These are phyloP conservation scores for Nemotelus pantherinus DNA, from an alignment of 2,888 invertebrate genomes.

Conservation along the genomic window DNA sequence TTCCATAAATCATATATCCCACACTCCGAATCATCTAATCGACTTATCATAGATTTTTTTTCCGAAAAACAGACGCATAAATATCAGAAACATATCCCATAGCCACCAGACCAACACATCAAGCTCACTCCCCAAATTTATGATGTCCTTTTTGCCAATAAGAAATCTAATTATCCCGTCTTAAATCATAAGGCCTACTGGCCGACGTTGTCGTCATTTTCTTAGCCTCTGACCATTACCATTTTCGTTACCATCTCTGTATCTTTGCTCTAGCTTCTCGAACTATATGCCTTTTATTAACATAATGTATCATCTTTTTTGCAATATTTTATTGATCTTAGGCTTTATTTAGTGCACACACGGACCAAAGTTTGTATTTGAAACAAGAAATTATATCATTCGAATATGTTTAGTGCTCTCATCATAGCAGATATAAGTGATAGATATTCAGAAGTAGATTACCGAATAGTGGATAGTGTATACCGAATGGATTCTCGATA, in stretches of 20 bases:
- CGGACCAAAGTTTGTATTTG: too few species aligned
- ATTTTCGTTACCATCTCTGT: slow-evolving; percentile 48
- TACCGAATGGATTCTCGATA: slow-evolving; percentile 31
- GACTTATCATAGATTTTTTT: slow-evolving; percentile 42
- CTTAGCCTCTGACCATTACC: slow-evolving; percentile 33
- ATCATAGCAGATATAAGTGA: not conserved
- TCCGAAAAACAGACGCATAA: slow-evolving; percentile 30
- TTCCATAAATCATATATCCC: slow-evolving; percentile 41
- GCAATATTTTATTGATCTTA: slow-evolving; percentile 34
- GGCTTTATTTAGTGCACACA: not conserved
- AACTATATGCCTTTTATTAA: slow-evolving; percentile 48
- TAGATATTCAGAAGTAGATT: not conserved
- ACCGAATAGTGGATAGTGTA: slow-evolving; percentile 12
- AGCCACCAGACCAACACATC: not conserved
- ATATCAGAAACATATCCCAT: slow-evolving; percentile 25
- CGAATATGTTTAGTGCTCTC: not conserved
- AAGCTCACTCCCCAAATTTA: not conserved
- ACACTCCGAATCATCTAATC: slow-evolving; percentile 14
- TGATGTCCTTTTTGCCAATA: slow-evolving; percentile 1
- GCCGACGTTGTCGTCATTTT: too few species aligned
- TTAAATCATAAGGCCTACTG: slow-evolving; percentile 41
- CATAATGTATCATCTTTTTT: slow-evolving; percentile 47
- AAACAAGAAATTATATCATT: too few species aligned
- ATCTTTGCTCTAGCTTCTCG: slow-evolving; percentile 34
- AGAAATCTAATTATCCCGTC: slow-evolving; percentile 44